A percentile compares a stretch with the other conserved stretches of the same genome.
These are phyloP conservation scores for Antheraea assamensis DNA, from an alignment of 2,888 invertebrate genomes.

Conservation along the genomic window DNA sequence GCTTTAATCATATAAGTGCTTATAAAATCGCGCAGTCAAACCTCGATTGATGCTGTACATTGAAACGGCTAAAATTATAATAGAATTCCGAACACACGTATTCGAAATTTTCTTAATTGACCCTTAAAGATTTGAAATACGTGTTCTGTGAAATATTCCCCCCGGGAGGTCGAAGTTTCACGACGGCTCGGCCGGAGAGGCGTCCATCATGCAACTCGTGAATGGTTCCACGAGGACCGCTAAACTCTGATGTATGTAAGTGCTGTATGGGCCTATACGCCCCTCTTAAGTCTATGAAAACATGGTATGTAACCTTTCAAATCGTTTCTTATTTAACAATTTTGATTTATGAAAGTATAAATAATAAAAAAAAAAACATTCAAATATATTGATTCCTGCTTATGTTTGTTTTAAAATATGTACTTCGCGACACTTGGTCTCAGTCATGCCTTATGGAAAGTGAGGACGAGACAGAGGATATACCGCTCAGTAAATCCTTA, in stretches of 20 bases:
- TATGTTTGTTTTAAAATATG: too few relatives aligned
- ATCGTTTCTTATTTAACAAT: not conserved
- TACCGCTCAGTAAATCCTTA: too few relatives aligned
- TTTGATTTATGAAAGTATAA: not conserved
- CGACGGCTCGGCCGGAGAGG: constrained; percentile 26
- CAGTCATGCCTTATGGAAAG: too few relatives aligned
- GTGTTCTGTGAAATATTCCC: constrained; percentile 38
- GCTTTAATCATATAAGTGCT: too few relatives aligned
- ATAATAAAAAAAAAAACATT: not conserved
- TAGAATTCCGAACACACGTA: not conserved
- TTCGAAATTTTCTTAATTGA: constrained; percentile 25
- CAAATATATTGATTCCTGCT: not conserved
- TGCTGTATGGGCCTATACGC: constrained; percentile 1
- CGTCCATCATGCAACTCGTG: constrained; percentile 44
- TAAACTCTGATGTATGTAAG: constrained; percentile 49
- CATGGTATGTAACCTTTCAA: not conserved
- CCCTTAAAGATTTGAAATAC: constrained; percentile 35
- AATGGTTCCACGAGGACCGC: constrained; percentile 52
- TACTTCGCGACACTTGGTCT: too few relatives aligned
- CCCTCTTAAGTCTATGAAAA: not conserved
- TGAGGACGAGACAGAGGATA: too few relatives aligned
- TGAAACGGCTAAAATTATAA: too few relatives aligned
- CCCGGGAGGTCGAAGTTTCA: constrained; percentile 31
- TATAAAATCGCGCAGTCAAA: too few relatives aligned
- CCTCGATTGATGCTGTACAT: too few relatives aligned